Percentiles rank a stretch among this genome's conserved stretches.
Evolutionary conservation across 2,888 invertebrate species (phyloP).

Genomic region (Leptopterna dolabrata): DNA sequence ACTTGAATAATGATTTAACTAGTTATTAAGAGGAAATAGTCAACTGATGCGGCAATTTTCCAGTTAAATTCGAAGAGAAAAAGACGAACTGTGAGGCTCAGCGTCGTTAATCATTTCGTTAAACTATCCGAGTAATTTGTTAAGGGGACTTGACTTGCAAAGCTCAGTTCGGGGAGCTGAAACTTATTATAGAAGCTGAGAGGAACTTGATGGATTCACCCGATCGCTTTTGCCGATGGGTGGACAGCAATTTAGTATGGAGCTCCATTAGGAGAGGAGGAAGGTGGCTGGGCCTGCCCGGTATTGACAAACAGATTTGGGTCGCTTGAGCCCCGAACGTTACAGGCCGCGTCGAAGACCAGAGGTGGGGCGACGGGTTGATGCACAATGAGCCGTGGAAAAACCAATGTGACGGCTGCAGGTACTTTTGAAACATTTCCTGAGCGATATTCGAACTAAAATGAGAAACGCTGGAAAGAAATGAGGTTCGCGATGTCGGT

Average conservation of each 20-base stretch:
- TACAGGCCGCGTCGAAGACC: not conserved
- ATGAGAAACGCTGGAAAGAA: no score
- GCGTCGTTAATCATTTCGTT: conserved; percentile 6
- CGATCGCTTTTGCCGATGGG: conserved; percentile 7
- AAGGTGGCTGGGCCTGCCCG: not conserved
- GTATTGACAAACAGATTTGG: conserved; percentile 11
- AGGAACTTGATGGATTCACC: conserved; percentile 2
- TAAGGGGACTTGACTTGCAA: conserved; percentile 7
- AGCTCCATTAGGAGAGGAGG: not conserved
- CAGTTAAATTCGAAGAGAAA: not conserved
- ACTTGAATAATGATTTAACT: not conserved
- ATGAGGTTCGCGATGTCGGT: no score
- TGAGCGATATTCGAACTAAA: not conserved
- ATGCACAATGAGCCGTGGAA: not conserved
- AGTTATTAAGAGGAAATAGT: not conserved
- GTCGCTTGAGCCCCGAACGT: not conserved
- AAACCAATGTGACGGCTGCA: not conserved
- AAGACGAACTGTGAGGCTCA: not conserved
- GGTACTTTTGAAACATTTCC: not conserved
- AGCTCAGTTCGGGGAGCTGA: conserved; percentile 6
- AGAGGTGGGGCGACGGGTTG: not conserved
- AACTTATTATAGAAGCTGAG: conserved; percentile 11
- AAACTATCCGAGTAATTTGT: conserved; percentile 3
- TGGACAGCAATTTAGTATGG: conserved; percentile 7
- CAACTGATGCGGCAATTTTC: not conserved